Base-by-base conservation (phyloP, 2,113 vertebrate species). In the Mola mola region DNA sequence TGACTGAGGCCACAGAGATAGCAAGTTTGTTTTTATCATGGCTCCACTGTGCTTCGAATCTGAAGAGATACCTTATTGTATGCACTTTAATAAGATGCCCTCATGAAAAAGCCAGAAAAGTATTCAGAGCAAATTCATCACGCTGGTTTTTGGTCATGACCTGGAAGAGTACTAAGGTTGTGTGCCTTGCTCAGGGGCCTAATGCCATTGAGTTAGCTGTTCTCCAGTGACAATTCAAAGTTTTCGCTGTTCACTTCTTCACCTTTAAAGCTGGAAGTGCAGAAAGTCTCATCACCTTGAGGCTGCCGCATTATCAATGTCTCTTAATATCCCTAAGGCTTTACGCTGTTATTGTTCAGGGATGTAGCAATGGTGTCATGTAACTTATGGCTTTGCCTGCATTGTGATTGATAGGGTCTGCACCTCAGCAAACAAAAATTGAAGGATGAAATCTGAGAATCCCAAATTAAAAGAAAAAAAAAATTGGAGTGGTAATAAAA, bases 161-260 rank as follows among this genome's bases (percentile, higher is more conserved):
- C 21, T 15, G 4, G 37, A 47, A 7, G 36, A 43, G 24, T 4
- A 28, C 9, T 47, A 48, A 29, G 36, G 24, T 38, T 43, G 38
- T 37, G 28, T 68, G 31, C 56, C 61, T 72, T 72, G 80, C 78
- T 76, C 49, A 47, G 69, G 74, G 74, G 66, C 37, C 53, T 66
- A 66, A 78, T 75, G 83, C 79, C 51, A 12, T 38, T 5, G 57
- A 52, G 47, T 78, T 78, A 75, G 41, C 19, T 17, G 28, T 59
- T 47, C 53, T 61, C 13, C 11, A 57, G 38, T 65, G 44, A 47
- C 36, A 6, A 3, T 51, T 38, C 21, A 70, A 53, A 34, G 43
- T 60, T 71, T 51, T 25, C 20, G 48, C 21, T 20, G 9, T 53
- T 53, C 29, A 31, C 16, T 41, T 49, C 33, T 33, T n/a, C 41